Conservation (phyloP, 2,888 invertebrate species). For the Caenorhabditis sp. region DNA sequence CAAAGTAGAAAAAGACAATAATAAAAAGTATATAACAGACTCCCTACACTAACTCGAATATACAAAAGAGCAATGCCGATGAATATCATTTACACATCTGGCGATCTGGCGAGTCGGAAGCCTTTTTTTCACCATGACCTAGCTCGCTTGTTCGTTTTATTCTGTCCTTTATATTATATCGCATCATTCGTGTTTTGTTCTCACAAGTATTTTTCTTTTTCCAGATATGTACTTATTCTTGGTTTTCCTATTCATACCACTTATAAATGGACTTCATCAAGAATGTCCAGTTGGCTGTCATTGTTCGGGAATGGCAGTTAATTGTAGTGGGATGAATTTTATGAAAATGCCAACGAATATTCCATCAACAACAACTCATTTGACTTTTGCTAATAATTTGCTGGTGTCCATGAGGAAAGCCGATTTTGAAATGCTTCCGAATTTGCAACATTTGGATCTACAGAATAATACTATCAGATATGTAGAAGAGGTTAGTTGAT, state of each 20-base stretch:
- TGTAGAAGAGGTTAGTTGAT: conserved; percentile 27
- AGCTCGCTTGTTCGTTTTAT: neutral
- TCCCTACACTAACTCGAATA: neutral
- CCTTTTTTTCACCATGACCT: neutral
- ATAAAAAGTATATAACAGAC: neutral
- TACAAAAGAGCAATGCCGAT: neutral
- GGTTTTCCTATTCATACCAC: neutral
- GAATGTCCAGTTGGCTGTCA: neutral
- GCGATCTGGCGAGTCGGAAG: neutral
- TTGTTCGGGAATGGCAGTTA: neutral
- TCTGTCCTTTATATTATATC: neutral
- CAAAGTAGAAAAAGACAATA: neutral
- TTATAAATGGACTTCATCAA: neutral
- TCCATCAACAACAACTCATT: conserved; percentile 21
- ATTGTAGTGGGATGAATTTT: neutral
- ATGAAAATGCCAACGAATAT: conserved; percentile 19
- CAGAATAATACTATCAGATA: conserved; percentile 24
- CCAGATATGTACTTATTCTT: neutral
- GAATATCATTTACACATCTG: neutral
- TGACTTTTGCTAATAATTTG: conserved; percentile 20
- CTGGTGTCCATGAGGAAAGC: conserved; percentile 13
- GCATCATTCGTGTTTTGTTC: neutral
- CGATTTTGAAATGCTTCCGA: conserved; percentile 21
- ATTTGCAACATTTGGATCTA: conserved; percentile 23
- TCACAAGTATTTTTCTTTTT: neutral